These are phyloP conservation scores for Centropyge bicolor DNA, from an alignment of 2,797 vertebrate genomes.

Conservation along the genomic window DNA sequence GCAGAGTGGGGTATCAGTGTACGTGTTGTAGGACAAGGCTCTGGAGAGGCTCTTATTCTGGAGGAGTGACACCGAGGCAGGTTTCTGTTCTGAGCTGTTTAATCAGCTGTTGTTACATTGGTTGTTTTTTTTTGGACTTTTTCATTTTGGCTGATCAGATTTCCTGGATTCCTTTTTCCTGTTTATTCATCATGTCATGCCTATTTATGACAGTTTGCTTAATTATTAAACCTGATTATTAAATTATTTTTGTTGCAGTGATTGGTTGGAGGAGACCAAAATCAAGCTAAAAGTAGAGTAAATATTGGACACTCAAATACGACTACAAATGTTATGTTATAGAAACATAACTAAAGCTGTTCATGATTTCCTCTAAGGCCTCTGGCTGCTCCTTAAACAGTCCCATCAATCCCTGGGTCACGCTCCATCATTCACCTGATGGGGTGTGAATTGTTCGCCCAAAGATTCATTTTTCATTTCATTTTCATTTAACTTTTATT, in stretches of 20 bases:
- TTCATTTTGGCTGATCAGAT: not conserved
- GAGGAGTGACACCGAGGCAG: constrained; percentile 4
- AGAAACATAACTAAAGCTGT: not conserved
- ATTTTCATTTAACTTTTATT: too few relatives aligned
- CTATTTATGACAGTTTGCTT: not conserved
- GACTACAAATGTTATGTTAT: not conserved
- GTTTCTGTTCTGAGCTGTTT: constrained; percentile 3
- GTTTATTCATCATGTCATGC: not conserved
- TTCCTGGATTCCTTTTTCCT: not conserved
- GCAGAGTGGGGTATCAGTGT: not conserved
- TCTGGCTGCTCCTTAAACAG: constrained; percentile 17
- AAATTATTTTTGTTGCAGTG: not conserved
- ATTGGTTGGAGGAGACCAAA: not conserved
- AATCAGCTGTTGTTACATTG: not conserved
- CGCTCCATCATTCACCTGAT: constrained; percentile 38
- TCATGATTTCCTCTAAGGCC: constrained; percentile 1
- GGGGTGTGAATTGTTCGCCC: constrained; percentile 42
- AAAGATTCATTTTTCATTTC: too few relatives aligned
- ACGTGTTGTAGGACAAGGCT: constrained; percentile 33
- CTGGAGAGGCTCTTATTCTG: constrained; percentile 40
- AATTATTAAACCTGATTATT: not conserved
- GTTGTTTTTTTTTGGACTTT: not conserved
- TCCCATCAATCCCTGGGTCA: constrained; percentile 35
- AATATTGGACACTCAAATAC: not conserved
- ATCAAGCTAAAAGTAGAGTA: not conserved